Conservation (phyloP, 2,888 invertebrate genomes). For the Parthenolecanium corni region DNA sequence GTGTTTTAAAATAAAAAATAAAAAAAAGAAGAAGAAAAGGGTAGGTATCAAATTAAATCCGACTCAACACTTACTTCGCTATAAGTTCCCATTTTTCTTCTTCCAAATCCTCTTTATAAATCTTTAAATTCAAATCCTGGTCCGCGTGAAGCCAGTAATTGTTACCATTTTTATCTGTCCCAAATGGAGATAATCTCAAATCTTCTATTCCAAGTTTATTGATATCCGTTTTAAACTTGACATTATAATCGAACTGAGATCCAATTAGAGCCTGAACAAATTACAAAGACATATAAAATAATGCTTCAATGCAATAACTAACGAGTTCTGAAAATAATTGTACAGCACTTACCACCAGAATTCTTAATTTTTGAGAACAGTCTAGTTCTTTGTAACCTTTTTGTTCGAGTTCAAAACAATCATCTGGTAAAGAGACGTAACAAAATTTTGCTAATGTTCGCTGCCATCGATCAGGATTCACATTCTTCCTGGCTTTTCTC, state of each 20-base stretch:
- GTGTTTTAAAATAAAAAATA: conserved; percentile 1
- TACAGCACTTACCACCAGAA: conserved; percentile 42
- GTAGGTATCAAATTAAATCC: background rate
- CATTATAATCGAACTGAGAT: conserved; percentile 87
- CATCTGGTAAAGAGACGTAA: conserved; percentile 75
- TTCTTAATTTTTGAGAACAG: conserved; percentile 72
- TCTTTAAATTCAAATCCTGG: conserved; percentile 72
- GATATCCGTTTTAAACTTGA: conserved; percentile 80
- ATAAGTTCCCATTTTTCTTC: conserved; percentile 92
- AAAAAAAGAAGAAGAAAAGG: conserved; percentile 34
- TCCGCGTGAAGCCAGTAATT: conserved; percentile 91
- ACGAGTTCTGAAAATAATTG: background rate
- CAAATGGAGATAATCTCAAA: conserved; percentile 76
- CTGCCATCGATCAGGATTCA: conserved; percentile 82
- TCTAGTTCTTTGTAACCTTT: conserved; percentile 91
- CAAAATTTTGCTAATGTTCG: conserved; percentile 79
- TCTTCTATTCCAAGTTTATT: conserved; percentile 66
- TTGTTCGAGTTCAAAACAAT: conserved; percentile 91
- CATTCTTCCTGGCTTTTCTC: conserved; percentile 70
- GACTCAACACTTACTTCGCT: conserved; percentile 51
- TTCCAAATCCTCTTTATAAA: conserved; percentile 91
- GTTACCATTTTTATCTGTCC: conserved; percentile 79
- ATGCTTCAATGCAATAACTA: background rate
- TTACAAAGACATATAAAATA: conserved; percentile 32
- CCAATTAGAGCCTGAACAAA: conserved; percentile 72